Base-by-base conservation (phyloP, 1,140 invertebrate genomes). In the Zaprionus taronus region DNA sequence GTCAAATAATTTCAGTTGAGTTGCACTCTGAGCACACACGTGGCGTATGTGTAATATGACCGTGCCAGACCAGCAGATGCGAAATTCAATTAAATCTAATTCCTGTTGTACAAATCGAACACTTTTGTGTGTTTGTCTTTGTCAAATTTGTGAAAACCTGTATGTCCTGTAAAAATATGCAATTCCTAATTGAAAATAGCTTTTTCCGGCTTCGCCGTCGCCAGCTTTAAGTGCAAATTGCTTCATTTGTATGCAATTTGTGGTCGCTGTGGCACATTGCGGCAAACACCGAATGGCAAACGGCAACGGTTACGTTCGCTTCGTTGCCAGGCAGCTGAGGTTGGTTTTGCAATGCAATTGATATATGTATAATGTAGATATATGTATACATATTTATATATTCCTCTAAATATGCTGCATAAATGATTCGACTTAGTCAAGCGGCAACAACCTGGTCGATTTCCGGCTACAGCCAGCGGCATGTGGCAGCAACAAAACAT, bases 161-260 rank as follows among this genome's bases (percentile, higher is more conserved):
- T 62, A 36, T 57, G 41, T 41, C 24, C 41, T 67, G 53, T 70
- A 76, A 85, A 87, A 80, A 87, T 83, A 83, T 86, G 63, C 66
- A 63, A 83, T 78, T 83, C 72, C 83, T 80, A 83, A 83, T 87
- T 77, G 83, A 80, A 83, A 86, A 83, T 80, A 61, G 69, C 70
- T 72, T 89, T 79, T 68, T 20, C 24, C 15, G 26, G 61, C 57
- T 61, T 64, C 49, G 56, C 57, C 55, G 47, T 67, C 56, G 28
- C 51, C 17, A 64, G 71, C 58, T 63, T 82, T 66, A 84, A 81
- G 82, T 81, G 80, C 69, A 79, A 87, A 87, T 83, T 83, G 80
- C 76, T 85, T 77, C 65, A 80, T 87, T 87, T 85, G 83, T 77
- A 79, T 82, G 79, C 83, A 79, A 86, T 85, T 82, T 81, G 71